A percentile compares a stretch with the other conserved stretches of the same genome.
Conservation (phyloP, 2,797 vertebrate species). For the Ciconia nigra region DNA sequence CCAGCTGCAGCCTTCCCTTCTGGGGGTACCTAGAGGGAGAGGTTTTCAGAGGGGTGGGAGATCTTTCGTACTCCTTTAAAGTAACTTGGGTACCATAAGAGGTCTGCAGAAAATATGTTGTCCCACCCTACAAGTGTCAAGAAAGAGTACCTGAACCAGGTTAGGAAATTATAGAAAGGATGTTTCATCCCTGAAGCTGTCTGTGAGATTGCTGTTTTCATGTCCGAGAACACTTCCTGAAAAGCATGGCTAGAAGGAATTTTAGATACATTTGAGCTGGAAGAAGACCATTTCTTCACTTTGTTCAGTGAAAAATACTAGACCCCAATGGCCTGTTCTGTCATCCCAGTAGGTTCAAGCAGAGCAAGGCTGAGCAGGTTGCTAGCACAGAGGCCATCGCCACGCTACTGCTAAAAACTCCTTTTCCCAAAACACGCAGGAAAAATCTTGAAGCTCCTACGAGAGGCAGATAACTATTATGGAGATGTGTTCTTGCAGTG, state of each 20-base stretch:
- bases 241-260: not conserved
- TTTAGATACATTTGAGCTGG: not conserved
- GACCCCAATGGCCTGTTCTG: rapidly evolving
- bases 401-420: not conserved
- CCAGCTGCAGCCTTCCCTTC: not conserved
- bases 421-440: not conserved
- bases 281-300: not conserved
- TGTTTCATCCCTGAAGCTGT: not conserved
- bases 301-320: not conserved
- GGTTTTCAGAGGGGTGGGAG: not conserved
- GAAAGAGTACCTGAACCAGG: not conserved
- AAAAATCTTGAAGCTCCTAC: not conserved
- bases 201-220: not conserved
- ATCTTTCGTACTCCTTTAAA: not conserved
- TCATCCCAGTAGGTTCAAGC: not conserved
- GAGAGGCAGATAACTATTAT: not conserved
- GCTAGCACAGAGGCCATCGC: not conserved
- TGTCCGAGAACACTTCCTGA: not conserved
- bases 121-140: not conserved
- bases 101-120: not conserved
- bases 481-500: not conserved
- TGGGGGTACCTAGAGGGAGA: not conserved
- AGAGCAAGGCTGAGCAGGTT: not conserved
- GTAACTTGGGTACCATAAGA: not conserved
- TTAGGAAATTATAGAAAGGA: not conserved